Evolutionary conservation across 2,113 vertebrate genomes (phyloP), one percentile per base, ranked within the genome.

Genomic region (Tragulus kanchil): DNA sequence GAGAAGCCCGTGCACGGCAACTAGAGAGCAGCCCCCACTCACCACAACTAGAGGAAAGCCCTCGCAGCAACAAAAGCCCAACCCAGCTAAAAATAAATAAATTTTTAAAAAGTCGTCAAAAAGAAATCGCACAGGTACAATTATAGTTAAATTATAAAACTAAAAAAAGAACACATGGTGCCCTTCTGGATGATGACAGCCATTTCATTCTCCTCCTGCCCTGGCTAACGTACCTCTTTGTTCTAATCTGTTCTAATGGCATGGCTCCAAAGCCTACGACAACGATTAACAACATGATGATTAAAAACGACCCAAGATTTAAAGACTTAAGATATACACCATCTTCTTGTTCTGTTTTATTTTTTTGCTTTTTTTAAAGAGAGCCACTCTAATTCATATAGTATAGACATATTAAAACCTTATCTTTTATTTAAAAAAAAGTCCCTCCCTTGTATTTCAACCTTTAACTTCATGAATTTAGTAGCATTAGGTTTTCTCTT

Each of bases 401-500:
- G 82, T 85, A 54, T 2, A 73, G 73, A 54, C 1, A 48, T 48
- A 71, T 45, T 77, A n/a, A 92, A 67, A 78, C 7, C 8, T 59
- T 67, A 89, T 36, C 58, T 89, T 61, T 94, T 88, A 95, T 97
- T 58, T 0, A 73, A 94, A 92, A 65, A 65, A 92, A 58, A 9
- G 6, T 82, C 83, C 87, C 88, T 62, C 93, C 87, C 85, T 93
- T 96, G 96, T 94, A 83, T 95, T 97, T 96, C 28, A 93, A 89
- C 48, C 90, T 84, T 93, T 93, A 73, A 93, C 92, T 88, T 62
- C 17, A 21, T 67, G 1, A 52, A 88, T 95, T 83, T 88, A 98
- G 98, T 17, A 95, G 65, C 26, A 96, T 61, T 90, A 96, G 90
- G 64, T 85, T 97, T 93, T 95, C 94, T 97, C 92, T 95, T 97